A percentile compares a stretch with the other conserved stretches of the same genome.
Evolutionary conservation across 2,113 vertebrate species (phyloP).

Genomic region (Eublepharis macularius): DNA sequence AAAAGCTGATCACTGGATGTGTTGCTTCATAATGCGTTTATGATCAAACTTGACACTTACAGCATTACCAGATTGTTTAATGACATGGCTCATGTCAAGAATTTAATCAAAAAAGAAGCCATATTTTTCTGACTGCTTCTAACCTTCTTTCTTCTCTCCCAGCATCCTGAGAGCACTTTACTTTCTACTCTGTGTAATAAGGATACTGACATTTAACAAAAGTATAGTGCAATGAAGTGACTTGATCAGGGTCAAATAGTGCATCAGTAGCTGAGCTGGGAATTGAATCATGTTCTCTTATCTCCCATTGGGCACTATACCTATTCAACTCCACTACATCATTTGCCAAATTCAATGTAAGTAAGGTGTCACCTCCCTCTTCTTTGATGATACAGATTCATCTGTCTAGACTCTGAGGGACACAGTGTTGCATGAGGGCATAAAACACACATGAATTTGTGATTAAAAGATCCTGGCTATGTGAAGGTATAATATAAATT

Average conservation of each 20-base stretch:
- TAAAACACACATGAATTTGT: not conserved
- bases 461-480: no score
- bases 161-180: accelerated
- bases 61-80: not conserved
- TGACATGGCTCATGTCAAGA: not conserved
- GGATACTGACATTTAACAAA: constrained; percentile 23
- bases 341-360: not conserved
- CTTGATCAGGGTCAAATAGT: not conserved
- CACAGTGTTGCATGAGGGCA: not conserved
- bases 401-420: not conserved
- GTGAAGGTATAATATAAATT: not conserved
- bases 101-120: not conserved
- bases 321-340: not conserved
- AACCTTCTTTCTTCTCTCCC: not conserved
- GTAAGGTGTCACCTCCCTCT: not conserved
- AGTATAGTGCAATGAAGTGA: not conserved
- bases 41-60: constrained; percentile 26
- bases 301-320: not conserved
- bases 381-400: not conserved
- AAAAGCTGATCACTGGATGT: not conserved
- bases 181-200: accelerated
- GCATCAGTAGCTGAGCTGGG: constrained; percentile 5
- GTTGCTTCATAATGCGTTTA: not conserved
- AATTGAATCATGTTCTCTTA: constrained; percentile 1
- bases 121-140: constrained; percentile 18